These are phyloP conservation scores for Sinelater perroti DNA, from an alignment of 2,888 invertebrate species.

Conservation along the genomic window DNA sequence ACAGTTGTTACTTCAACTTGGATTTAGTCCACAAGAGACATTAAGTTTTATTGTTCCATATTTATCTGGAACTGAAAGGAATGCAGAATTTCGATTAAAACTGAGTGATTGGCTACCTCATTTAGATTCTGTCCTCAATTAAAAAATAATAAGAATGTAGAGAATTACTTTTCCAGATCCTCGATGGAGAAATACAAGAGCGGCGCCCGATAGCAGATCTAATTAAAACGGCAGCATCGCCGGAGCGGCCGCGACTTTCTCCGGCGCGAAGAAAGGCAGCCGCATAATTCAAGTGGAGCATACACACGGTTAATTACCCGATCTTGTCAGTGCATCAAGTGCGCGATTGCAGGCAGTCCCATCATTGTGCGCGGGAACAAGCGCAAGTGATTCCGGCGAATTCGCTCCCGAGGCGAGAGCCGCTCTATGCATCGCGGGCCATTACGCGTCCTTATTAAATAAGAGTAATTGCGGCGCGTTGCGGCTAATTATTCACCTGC, in stretches of 20 bases:
- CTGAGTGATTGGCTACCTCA: too few relatives aligned
- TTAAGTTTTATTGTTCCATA: too few relatives aligned
- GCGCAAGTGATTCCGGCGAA: constrained; percentile 28
- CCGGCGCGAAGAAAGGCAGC: constrained; percentile 31
- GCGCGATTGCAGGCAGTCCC: constrained; percentile 24
- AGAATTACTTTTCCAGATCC: too few relatives aligned
- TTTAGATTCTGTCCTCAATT: too few relatives aligned
- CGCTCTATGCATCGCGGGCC: constrained; percentile 10
- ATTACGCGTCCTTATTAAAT: constrained; percentile 29
- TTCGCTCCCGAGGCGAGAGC: constrained; percentile 24
- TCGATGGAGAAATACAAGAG: constrained; percentile 24
- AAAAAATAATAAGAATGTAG: too few relatives aligned
- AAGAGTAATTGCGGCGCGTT: constrained; percentile 25
- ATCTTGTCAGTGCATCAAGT: constrained; percentile 25
- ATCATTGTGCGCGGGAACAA: constrained; percentile 29
- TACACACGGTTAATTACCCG: constrained; percentile 34
- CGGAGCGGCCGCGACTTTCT: constrained; percentile 31
- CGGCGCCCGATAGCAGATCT: constrained; percentile 20
- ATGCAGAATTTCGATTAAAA: too few relatives aligned
- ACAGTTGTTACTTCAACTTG: too few relatives aligned
- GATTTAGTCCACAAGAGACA: too few relatives aligned
- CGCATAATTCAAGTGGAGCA: constrained; percentile 30
- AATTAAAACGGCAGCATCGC: constrained; percentile 32
- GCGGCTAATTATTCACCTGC: constrained; percentile 3
- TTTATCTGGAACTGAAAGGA: too few relatives aligned